Base-by-base conservation (phyloP, 2,113 vertebrate genomes). In the Gallinago undulata region DNA sequence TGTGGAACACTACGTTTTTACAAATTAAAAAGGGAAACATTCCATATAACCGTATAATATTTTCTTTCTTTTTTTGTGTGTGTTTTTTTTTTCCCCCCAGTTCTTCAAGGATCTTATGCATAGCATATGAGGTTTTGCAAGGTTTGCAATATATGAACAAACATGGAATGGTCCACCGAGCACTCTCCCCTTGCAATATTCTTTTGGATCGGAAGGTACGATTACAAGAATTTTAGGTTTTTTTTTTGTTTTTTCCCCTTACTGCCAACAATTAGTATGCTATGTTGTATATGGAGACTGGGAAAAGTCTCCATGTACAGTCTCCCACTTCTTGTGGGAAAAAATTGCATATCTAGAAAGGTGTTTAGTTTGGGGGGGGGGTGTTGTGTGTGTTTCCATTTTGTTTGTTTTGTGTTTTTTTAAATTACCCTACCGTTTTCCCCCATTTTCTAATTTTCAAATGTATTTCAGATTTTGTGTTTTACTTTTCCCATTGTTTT, bases 61-160 rank as follows among this genome's bases (percentile, higher is more conserved):
- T 84, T 86, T 25, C 90, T 82, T 86, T 51, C 94, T 28, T 14
- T 89, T 76, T 33, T 97, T 97, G 39, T 39, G 39, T 39, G 11
- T 39, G 39, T 76, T 55, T 56, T 28, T 28, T 37, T 22, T 39
- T 37, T 21, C 3, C 13, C 41, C 41, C 13, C 91, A 99, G 99
- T 94, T 95, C 93, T 89, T 98, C 98, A 47, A 98, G 96, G 87
- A 98, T 99, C 70, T 96, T 99, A 73, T 98, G 98, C 91, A 97
- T 99, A 57, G 99, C 99, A 8, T 99, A 98, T 87, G 99, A 99
- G 91, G 98, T 98, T 64, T 98, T 99, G 78, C 98, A 99, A 88
- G 99, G 99, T 27, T 97, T 99, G 93, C 98, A 99, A 5, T 99
- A 99, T 48, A 99, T 99, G 98, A 99, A 99, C 97, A 98, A 98